These are phyloP conservation scores for Nyctalus aviator DNA, from an alignment of 2,797 vertebrate species.

Conservation along the genomic window DNA sequence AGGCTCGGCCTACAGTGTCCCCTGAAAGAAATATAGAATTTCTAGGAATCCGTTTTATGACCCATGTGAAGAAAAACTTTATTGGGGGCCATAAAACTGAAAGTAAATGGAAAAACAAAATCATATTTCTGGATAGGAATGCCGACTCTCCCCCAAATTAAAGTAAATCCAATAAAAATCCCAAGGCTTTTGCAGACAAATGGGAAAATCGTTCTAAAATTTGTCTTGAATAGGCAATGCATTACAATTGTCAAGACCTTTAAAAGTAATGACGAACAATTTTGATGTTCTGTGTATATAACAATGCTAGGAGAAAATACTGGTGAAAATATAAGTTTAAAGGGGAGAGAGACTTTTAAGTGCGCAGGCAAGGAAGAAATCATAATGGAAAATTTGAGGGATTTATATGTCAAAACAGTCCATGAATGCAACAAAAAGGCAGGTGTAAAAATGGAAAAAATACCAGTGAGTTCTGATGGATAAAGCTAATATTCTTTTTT, in stretches of 20 bases:
- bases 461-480: neutral
- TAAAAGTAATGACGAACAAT: neutral
- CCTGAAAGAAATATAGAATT: neutral
- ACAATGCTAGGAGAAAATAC: neutral
- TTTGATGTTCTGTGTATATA: neutral
- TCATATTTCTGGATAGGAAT: neutral
- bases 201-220: neutral
- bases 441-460: slow-evolving; percentile 45
- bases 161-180: slow-evolving; percentile 9
- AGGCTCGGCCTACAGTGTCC: neutral
- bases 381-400: neutral
- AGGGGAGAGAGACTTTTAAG: neutral
- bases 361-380: neutral
- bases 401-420: neutral
- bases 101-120: neutral
- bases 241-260: neutral
- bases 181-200: neutral
- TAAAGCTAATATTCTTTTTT: neutral
- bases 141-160: neutral
- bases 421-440: neutral
- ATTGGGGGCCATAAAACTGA: neutral
- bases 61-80: neutral
- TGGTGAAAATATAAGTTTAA: neutral
- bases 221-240: slow-evolving; percentile 4
- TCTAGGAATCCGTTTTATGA: neutral